These are phyloP conservation scores for Zoanthus gigantus DNA, from an alignment of 92 coral and sea anemone species.

Conservation along the genomic window DNA sequence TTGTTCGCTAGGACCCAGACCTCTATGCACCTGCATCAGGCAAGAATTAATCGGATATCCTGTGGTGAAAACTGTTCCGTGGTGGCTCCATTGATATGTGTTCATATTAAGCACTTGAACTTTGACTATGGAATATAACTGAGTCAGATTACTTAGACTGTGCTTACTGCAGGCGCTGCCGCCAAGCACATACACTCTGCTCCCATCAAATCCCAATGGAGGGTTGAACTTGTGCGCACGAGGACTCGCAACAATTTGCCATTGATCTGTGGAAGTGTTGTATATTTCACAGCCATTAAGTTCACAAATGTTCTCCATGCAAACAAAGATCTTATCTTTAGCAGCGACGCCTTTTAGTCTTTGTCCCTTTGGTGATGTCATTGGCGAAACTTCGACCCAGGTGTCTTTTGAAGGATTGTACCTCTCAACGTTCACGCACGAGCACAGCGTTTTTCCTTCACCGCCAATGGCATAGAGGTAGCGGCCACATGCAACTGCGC, in stretches of 20 bases:
- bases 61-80: conserved; percentile 38
- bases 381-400: conserved; percentile 32
- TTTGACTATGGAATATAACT: conserved; percentile 34
- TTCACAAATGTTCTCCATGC: conserved; percentile 39
- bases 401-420: conserved; percentile 7
- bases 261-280: conserved; percentile 14
- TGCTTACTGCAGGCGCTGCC: conserved; percentile 34
- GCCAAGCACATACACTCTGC: conserved; percentile 29
- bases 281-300: conserved; percentile 31
- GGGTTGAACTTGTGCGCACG: conserved; percentile 47
- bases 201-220: conserved; percentile 34
- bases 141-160: conserved; percentile 36
- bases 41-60: conserved; percentile 38
- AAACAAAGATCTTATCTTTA: conserved; percentile 39
- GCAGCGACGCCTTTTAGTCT: conserved; percentile 38
- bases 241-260: conserved; percentile 18
- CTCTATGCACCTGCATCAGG: conserved; percentile 29
- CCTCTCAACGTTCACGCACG: conserved; percentile 20
- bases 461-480: conserved; percentile 39
- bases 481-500: conserved; percentile 16
- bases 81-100: conserved; percentile 26
- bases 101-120: conserved; percentile 35
- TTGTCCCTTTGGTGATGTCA: conserved; percentile 18
- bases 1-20: conserved; percentile 9
- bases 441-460: conserved; percentile 5